Conservation (phyloP, 2,888 invertebrate species). For the Mycalesis mineus region DNA sequence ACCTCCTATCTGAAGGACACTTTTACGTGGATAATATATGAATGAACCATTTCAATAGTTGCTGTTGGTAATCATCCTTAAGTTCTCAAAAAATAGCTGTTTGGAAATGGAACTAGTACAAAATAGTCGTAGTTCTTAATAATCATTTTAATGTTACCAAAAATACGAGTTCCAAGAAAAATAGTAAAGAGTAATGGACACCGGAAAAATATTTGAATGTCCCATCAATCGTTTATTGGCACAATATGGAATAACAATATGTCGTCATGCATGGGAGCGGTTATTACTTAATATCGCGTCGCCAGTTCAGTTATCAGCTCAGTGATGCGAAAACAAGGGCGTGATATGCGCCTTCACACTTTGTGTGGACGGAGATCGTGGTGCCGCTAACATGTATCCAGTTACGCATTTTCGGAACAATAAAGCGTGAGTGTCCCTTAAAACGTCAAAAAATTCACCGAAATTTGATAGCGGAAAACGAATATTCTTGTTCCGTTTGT, state of each 20-base stretch:
- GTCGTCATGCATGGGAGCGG: conserved; percentile 64
- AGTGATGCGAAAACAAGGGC: conserved; percentile 64
- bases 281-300: conserved; percentile 66
- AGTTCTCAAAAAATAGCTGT: not conserved
- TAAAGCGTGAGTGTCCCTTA: conserved; percentile 59
- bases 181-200: not conserved
- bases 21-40: not conserved
- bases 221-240: conserved; percentile 56
- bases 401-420: conserved; percentile 62
- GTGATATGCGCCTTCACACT: conserved; percentile 58
- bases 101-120: not conserved
- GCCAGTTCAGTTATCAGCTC: conserved; percentile 64
- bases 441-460: not conserved
- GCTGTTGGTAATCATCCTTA: not conserved
- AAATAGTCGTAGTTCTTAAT: not conserved
- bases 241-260: conserved; percentile 42
- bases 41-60: not conserved
- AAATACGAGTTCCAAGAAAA: not conserved
- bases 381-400: conserved; percentile 51
- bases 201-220: conserved; percentile 16
- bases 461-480: not conserved
- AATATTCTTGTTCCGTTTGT: not conserved
- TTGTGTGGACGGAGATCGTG: conserved; percentile 41
- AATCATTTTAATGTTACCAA: not conserved
- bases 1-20: not conserved